Evolutionary conservation across 2,888 invertebrate genomes (phyloP).

Genomic region (Sarcophaga subvicina): DNA sequence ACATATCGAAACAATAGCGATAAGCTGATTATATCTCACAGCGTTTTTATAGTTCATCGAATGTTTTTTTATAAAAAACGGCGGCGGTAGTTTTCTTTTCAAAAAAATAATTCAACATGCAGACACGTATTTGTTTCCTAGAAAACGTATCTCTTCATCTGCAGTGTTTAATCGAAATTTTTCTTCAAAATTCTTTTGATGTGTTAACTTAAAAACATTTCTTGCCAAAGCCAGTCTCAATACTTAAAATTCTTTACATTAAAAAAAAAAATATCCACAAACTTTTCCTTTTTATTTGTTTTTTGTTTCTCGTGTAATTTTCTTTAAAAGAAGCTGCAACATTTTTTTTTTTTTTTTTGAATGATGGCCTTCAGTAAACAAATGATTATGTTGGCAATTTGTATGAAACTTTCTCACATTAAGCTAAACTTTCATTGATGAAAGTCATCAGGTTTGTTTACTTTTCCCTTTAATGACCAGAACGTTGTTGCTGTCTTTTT

Average conservation of each 20-base stretch:
- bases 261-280: constrained; percentile 26
- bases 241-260: not conserved
- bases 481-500: not conserved
- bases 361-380: constrained; percentile 26
- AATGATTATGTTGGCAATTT: constrained; percentile 50
- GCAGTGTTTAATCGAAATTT: constrained; percentile 1
- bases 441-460: constrained; percentile 58
- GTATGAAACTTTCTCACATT: constrained; percentile 56
- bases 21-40: constrained; percentile 69
- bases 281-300: constrained; percentile 16
- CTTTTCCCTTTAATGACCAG: constrained; percentile 4
- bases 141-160: not conserved
- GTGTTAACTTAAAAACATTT: no score
- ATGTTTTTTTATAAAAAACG: no score
- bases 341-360: not conserved
- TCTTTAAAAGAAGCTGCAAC: not conserved
- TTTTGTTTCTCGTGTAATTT: constrained; percentile 3
- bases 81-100: no score
- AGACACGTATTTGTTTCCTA: not conserved
- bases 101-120: no score
- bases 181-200: not conserved
- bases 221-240: no score
- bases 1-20: constrained; percentile 54
- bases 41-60: no score
- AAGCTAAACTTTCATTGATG: constrained; percentile 58